Conservation (phyloP, 2,888 invertebrate species). For the Leptopilina drosophilae region DNA sequence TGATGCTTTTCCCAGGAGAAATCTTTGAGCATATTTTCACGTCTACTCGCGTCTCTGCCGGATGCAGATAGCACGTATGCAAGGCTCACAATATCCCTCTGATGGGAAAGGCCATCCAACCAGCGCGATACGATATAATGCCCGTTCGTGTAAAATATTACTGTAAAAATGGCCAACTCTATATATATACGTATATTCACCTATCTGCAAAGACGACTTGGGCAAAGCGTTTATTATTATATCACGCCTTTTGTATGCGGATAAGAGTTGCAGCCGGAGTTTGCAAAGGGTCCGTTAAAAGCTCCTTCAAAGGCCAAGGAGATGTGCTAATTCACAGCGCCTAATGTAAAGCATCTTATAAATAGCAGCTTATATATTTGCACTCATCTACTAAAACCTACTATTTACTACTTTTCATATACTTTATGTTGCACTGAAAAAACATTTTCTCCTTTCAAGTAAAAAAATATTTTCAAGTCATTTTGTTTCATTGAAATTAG, state of each 20-base stretch:
- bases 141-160: slow-evolving; percentile 70
- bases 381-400: too few relatives aligned
- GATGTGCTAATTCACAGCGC: slow-evolving; percentile 21
- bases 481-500: too few relatives aligned
- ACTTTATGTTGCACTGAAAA: too few relatives aligned
- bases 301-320: slow-evolving; percentile 22
- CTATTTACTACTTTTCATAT: too few relatives aligned
- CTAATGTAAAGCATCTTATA: too few relatives aligned
- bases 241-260: slow-evolving; percentile 54
- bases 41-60: slow-evolving; percentile 75
- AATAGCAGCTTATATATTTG: too few relatives aligned
- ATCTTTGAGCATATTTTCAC: slow-evolving; percentile 75
- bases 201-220: slow-evolving; percentile 49
- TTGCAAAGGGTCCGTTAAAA: slow-evolving; percentile 34
- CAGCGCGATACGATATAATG: slow-evolving; percentile 69
- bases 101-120: slow-evolving; percentile 74
- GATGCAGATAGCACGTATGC: slow-evolving; percentile 75
- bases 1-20: slow-evolving; percentile 69
- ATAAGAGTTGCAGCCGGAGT: slow-evolving; percentile 47
- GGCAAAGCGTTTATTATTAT: slow-evolving; percentile 54
- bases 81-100: slow-evolving; percentile 69
- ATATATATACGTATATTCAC: slow-evolving; percentile 47
- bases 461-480: too few relatives aligned
- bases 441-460: too few relatives aligned
- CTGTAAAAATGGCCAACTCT: slow-evolving; percentile 68